Evolutionary conservation across 1,140 invertebrate species (phyloP).

Genomic region (Megalonaias nervosa): DNA sequence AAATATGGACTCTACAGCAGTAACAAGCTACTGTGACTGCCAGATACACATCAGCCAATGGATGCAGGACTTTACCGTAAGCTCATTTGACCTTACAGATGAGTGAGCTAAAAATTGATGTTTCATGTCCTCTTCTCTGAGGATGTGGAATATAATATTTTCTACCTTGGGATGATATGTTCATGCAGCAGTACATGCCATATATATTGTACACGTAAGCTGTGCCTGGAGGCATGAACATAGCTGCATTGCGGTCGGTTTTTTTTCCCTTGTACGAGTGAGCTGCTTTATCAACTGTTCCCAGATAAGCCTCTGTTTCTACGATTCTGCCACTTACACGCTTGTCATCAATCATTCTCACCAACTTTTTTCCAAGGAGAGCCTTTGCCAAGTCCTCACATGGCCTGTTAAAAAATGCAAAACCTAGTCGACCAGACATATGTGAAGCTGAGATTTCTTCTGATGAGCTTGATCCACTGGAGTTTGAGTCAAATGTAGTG

Average conservation of each 20-base stretch:
- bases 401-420: conserved; percentile 51
- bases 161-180: conserved; percentile 83
- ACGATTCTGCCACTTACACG: conserved; percentile 80
- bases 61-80: too few relatives aligned
- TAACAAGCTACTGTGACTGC: too few relatives aligned
- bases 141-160: neutral
- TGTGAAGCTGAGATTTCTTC: too few relatives aligned
- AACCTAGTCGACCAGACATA: conserved; percentile 15
- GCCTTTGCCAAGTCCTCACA: conserved; percentile 74
- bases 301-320: conserved; percentile 86
- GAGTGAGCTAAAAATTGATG: too few relatives aligned
- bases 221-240: conserved; percentile 88
- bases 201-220: conserved; percentile 86
- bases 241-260: conserved; percentile 81
- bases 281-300: conserved; percentile 81
- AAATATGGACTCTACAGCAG: too few relatives aligned
- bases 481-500: too few relatives aligned
- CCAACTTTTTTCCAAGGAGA: conserved; percentile 77
- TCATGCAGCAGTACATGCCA: conserved; percentile 88
- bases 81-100: too few relatives aligned
- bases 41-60: too few relatives aligned
- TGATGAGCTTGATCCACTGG: too few relatives aligned
- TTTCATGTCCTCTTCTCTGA: too few relatives aligned
- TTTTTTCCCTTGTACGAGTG: conserved; percentile 79
- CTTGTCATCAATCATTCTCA: conserved; percentile 69